Conservation (phyloP, 1,140 invertebrate genomes). For the Bombyx mori region ASM3026992v2 NC_085119.1:10164001-10164500, state of each 20-base stretch:
- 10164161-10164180: neutral
- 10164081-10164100: conserved; percentile 44
- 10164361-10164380: too few species aligned
- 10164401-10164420: conserved; percentile 37
- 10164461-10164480: conserved; percentile 32
- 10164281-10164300: too few species aligned
- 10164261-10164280: too few species aligned
- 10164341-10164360: too few species aligned
- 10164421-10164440: conserved; percentile 45
- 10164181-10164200: too few species aligned
- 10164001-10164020: conserved; percentile 41
- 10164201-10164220: too few species aligned
- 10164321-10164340: too few species aligned
- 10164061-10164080: conserved; percentile 42
- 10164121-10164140: too few species aligned
- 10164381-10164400: neutral
- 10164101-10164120: conserved; percentile 20
- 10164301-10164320: too few species aligned
- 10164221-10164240: too few species aligned
- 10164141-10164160: neutral
- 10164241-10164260: too few species aligned
- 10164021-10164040: conserved; percentile 55
- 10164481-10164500: conserved; percentile 40
- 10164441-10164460: conserved; percentile 29
- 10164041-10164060: conserved; percentile 49